Conservation (phyloP, 2,888 invertebrate species). For the Drosophila neonasuta region DNA sequence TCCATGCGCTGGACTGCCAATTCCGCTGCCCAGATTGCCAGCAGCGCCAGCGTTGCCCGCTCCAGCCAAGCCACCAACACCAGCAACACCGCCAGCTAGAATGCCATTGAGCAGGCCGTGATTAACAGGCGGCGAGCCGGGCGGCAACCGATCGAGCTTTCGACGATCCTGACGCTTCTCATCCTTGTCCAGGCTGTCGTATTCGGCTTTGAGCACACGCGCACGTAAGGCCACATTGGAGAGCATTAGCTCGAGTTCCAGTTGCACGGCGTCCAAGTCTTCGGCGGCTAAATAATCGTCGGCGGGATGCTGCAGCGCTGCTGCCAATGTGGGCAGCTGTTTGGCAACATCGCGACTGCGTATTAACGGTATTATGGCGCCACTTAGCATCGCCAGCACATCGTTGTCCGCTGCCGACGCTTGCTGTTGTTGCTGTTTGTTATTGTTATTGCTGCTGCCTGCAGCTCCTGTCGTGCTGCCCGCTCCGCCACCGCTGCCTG, state of each 20-base stretch:
- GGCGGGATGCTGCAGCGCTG: constrained; percentile 86
- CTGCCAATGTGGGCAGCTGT: constrained; percentile 86
- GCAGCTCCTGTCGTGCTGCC: constrained; percentile 14
- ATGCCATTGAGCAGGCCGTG: constrained; percentile 47
- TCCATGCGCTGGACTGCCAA: constrained; percentile 43
- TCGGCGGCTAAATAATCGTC: constrained; percentile 93
- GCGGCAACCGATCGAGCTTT: constrained; percentile 73
- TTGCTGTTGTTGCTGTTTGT: constrained; percentile 33
- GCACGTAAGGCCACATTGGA: constrained; percentile 91
- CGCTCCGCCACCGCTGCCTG: constrained; percentile 1
- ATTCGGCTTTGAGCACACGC: constrained; percentile 90
- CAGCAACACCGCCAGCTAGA: constrained; percentile 4
- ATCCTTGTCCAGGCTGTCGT: constrained; percentile 86
- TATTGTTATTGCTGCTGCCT: constrained; percentile 20
- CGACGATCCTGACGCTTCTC: constrained; percentile 84
- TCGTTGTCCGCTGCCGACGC: constrained; percentile 43
- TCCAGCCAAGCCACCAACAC: background rate
- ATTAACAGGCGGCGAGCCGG: constrained; percentile 62
- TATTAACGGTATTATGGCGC: constrained; percentile 85
- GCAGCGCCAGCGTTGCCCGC: constrained; percentile 10
- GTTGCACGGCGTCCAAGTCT: constrained; percentile 92
- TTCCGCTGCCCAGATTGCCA: constrained; percentile 18
- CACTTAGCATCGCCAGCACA: constrained; percentile 41
- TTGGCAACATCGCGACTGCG: constrained; percentile 87
- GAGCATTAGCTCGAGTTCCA: constrained; percentile 92